Percentiles rank a stretch among this genome's conserved stretches.
phyloP scores from a whole-genome alignment of 2,797 vertebrate genomes.

The Spinus olivaceus region DNA sequence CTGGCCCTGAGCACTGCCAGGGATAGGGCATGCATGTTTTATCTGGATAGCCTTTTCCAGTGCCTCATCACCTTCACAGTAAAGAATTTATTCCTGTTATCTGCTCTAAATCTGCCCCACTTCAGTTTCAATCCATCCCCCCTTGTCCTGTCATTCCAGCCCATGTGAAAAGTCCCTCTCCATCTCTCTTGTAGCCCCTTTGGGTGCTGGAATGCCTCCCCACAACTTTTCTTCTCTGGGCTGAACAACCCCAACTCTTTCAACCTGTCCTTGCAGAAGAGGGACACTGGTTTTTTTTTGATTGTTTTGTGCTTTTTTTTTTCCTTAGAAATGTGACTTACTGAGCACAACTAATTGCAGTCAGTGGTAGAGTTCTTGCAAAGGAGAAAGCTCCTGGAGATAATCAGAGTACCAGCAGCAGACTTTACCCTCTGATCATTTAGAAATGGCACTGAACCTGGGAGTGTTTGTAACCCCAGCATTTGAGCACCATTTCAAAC shows the following conservation, averaged over 20 bases:
- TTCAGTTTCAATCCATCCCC: background rate
- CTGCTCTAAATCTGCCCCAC: background rate
- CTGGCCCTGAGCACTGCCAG: background rate
- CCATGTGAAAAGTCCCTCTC: background rate
- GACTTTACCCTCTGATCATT: background rate
- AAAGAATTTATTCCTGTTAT: background rate
- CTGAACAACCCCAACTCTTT: background rate
- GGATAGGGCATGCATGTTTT: background rate
- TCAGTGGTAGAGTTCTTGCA: background rate
- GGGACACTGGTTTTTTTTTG: fast-evolving
- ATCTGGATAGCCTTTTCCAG: background rate
- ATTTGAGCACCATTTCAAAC: background rate
- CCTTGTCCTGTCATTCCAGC: background rate
- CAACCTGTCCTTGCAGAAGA: background rate
- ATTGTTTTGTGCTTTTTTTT: background rate
- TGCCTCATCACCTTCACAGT: background rate
- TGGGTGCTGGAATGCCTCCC: background rate
- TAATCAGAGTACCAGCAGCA: background rate
- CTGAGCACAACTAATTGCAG: background rate
- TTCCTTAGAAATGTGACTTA: background rate
- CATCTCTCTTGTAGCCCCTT: background rate
- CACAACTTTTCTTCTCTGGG: background rate
- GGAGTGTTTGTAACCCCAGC: background rate
- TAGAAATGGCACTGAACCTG: background rate
- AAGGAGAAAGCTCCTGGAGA: background rate